These are phyloP conservation scores for Sphecodes monilicornis DNA, from an alignment of 2,888 invertebrate species.

Conservation along the genomic window DNA sequence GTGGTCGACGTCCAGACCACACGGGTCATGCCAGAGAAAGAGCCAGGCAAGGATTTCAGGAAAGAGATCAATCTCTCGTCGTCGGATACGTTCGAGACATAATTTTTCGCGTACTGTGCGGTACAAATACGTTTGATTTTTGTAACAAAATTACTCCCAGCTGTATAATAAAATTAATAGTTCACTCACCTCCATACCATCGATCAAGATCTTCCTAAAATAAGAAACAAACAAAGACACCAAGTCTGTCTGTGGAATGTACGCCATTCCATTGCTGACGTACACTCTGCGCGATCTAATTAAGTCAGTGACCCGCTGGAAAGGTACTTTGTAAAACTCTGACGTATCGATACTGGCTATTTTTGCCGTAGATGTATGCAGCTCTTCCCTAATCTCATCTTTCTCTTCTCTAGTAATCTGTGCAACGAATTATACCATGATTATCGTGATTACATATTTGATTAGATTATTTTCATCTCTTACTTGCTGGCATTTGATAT, in stretches of 20 bases:
- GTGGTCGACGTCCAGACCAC: slow-evolving; percentile 88
- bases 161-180: slow-evolving; percentile 20
- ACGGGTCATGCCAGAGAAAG: slow-evolving; percentile 90
- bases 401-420: slow-evolving; percentile 90
- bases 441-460: slow-evolving; percentile 21
- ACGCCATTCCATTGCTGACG: slow-evolving; percentile 93
- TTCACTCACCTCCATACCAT: slow-evolving; percentile 87
- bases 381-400: slow-evolving; percentile 85
- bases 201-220: slow-evolving; percentile 90
- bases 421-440: slow-evolving; percentile 40
- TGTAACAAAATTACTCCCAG: slow-evolving; percentile 12
- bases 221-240: slow-evolving; percentile 92
- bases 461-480: slow-evolving; percentile 49
- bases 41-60: slow-evolving; percentile 91
- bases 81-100: slow-evolving; percentile 91
- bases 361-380: slow-evolving; percentile 84
- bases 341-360: slow-evolving; percentile 87
- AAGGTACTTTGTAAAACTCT: slow-evolving; percentile 93
- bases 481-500: slow-evolving; percentile 88
- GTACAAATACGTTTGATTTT: slow-evolving; percentile 24
- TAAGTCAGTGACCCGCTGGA: slow-evolving; percentile 94
- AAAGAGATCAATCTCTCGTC: slow-evolving; percentile 92
- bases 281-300: slow-evolving; percentile 92
- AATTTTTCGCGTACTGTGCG: slow-evolving; percentile 87
- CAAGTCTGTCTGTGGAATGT: slow-evolving; percentile 93